Evolutionary conservation across 2,797 vertebrate species (phyloP), one percentile per base, ranked within the genome.

Genomic region (Anas flavirostris): DNA sequence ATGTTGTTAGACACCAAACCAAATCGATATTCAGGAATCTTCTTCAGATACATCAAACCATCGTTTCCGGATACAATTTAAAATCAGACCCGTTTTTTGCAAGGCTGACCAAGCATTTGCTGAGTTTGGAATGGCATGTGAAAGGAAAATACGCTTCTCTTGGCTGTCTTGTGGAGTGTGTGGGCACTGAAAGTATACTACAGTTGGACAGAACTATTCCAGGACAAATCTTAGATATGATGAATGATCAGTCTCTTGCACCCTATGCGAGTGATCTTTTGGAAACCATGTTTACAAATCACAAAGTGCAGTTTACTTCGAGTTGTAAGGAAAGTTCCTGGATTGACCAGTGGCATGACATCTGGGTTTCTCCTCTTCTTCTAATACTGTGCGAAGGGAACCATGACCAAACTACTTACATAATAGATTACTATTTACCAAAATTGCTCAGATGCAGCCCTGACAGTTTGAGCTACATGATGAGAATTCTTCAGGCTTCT

Each of bases 341-440:
- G 99, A 97, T 98, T 96, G 98, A 98, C 59, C 37, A 13, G 2
- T 99, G 99, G 99, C 99, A 99, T 68, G 93, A 95, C n/a, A 98
- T 98, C 2, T 99, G 99, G 99, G 98, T 99, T 50, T 98, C 97
- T 74, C 99, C 99, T 52, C 98, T 99, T 50, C 98, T 99, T 7
- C 90, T 97, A 72, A 97, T 98, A 82, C 96, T 99, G n/a, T 99
- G 99, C 93, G 97, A 98, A 46, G 98, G 98, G 72, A 97, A 95
- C 66, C 96, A 98, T 89, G 98, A 98, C 91, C 99, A 99, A 95
- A 99, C 98, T 72, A 98, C 98, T 5, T 99, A 99, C 4, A 98
- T 99, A 92, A 98, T 99, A 91, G 99, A 99, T 97, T 99, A 99
- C 88, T 99, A 99, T 93, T 98, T 99, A 86, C 99, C 99, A 63